Conservation (phyloP, 1,140 invertebrate species). For the Bombus waltoni region DNA sequence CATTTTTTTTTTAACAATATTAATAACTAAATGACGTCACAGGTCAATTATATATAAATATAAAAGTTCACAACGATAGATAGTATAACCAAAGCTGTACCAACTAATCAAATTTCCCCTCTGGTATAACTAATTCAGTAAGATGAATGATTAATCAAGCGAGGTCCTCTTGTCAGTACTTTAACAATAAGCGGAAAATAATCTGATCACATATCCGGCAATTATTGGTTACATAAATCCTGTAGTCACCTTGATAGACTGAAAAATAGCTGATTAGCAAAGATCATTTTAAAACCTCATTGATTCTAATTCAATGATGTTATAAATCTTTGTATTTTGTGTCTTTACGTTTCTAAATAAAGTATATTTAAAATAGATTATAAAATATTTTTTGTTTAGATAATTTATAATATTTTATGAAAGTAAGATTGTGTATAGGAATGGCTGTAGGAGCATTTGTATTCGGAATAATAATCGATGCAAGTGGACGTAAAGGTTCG, state of each 20-base stretch:
- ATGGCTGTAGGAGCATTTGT: conserved; percentile 69
- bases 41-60: no score
- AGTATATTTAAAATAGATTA: neutral
- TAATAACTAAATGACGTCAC: no score
- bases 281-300: neutral
- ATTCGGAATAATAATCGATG: conserved; percentile 67
- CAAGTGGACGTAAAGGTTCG: conserved; percentile 61
- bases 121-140: no score
- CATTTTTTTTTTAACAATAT: neutral
- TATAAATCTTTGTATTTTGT: neutral
- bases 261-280: neutral
- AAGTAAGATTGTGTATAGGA: conserved; percentile 54
- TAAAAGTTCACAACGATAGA: no score
- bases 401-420: neutral
- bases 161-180: neutral
- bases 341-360: neutral
- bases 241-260: neutral
- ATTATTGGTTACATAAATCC: neutral
- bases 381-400: neutral
- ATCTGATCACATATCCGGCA: neutral
- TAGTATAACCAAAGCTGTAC: no score
- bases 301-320: neutral
- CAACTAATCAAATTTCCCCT: no score
- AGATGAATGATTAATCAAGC: no score
- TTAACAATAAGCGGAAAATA: neutral